Percentiles rank a stretch among this genome's conserved stretches.
These are phyloP conservation scores for Salvelinus sp. DNA, from an alignment of 2,113 vertebrate species.

Conservation along the genomic window DNA sequence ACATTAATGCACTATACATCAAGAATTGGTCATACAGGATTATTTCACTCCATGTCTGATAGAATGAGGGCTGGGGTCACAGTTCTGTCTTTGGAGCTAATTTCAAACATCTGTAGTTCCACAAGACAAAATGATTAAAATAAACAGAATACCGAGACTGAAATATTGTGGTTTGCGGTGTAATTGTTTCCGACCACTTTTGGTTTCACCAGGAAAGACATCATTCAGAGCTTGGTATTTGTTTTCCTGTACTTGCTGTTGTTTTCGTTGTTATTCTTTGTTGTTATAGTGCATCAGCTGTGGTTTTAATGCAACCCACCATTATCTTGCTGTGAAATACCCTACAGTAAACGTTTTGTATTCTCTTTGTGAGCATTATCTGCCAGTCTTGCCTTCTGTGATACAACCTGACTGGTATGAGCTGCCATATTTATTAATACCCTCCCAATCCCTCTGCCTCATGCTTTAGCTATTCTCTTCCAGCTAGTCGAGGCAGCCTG, in stretches of 20 bases:
- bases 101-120: slow-evolving; percentile 33
- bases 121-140: slow-evolving; percentile 70
- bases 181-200: not conserved
- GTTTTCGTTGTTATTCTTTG: not conserved
- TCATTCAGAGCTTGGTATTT: slow-evolving; percentile 31
- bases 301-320: not conserved
- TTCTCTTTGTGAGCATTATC: not conserved
- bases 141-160: slow-evolving; percentile 69
- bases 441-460: slow-evolving; percentile 19
- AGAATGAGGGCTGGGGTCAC: slow-evolving; percentile 58
- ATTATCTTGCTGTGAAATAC: not conserved
- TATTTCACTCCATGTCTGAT: slow-evolving; percentile 59
- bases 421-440: not conserved
- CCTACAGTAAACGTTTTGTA: not conserved
- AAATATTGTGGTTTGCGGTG: not conserved
- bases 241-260: not conserved
- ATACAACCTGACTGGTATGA: slow-evolving; percentile 11
- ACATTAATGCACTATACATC: slow-evolving; percentile 52
- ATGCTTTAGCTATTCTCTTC: slow-evolving; percentile 37
- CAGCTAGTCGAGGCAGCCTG: slow-evolving; percentile 29
- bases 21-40: slow-evolving; percentile 56
- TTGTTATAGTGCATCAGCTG: not conserved
- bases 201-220: not conserved
- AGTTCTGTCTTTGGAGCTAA: slow-evolving; percentile 39
- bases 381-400: slow-evolving; percentile 4